Evolutionary conservation across 2,888 invertebrate genomes (phyloP), one percentile per base, ranked within the genome.

Genomic region (Thelaira solivaga): DNA sequence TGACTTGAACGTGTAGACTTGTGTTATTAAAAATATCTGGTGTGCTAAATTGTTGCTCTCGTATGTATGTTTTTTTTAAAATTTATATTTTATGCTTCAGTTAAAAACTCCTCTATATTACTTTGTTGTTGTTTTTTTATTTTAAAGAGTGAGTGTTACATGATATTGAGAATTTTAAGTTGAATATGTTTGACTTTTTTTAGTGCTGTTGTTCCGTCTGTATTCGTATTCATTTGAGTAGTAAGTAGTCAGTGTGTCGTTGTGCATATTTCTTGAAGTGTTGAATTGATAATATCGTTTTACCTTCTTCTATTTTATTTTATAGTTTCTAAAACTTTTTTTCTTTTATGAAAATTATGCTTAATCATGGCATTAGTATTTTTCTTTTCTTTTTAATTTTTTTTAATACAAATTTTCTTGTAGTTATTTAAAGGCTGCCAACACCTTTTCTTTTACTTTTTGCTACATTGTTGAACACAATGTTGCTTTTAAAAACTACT

Each of bases 331-430:
- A n/a, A n/a, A n/a, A n/a, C n/a, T n/a, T 22, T n/a, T 0, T 39
- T 57, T 36, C 10, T 8, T 7, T 10, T 1, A 39, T 24, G 24
- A 55, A 13, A 57, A 64, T 64, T 64, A 31, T 72, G 72, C 72
- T 47, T 47, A 64, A 64, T 64, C 72, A 72, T 72, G 55, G 20
- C 57, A 47, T 55, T 72, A 47, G 45, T 73, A 4, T 41, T 65
- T 53, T 31, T 65, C 41, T 22, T 51, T 65, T 20, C 2, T 41
- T 5, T 13, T 4, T 43, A 16, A 26, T 11, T 7, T 34, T 51
- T 39, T 41, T 41, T 1, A 16, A 20, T 24, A 24, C 4, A 34
- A 3, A 24, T n/a, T n/a, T n/a, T n/a, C n/a, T 59, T 41, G n/a
- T 20, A 24, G 22, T n/a, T 55, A 13, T 43, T 29, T 22, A 43